These are phyloP conservation scores for Congeria kusceri DNA, from an alignment of 2,888 invertebrate genomes.

Conservation along the genomic window DNA sequence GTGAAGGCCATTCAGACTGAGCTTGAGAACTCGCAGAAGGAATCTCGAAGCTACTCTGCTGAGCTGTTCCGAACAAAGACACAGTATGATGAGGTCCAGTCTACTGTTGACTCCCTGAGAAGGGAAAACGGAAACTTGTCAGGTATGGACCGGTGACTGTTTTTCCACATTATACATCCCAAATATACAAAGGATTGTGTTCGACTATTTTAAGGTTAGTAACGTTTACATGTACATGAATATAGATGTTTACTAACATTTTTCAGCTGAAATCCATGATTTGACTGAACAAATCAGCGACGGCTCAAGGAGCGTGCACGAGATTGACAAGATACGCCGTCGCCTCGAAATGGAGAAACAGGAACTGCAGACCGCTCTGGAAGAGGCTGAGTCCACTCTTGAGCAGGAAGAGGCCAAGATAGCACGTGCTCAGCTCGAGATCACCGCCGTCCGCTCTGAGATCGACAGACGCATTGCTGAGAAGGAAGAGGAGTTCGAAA, in stretches of 20 bases:
- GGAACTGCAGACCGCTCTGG: slow-evolving; percentile 99
- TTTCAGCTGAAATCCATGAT: slow-evolving; percentile 98
- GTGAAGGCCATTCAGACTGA: slow-evolving; percentile 94
- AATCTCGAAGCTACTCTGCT: slow-evolving; percentile 99
- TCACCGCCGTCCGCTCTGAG: slow-evolving; percentile 99
- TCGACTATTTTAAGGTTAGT: too few species aligned
- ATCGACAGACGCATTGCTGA: slow-evolving; percentile 99
- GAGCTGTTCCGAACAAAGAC: slow-evolving; percentile 99
- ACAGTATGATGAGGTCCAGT: slow-evolving; percentile 98
- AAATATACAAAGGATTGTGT: background rate
- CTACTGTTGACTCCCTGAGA: slow-evolving; percentile 98
- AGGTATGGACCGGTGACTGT: slow-evolving; percentile 72
- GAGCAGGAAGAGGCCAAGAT: slow-evolving; percentile 99
- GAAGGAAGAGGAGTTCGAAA: slow-evolving; percentile 99
- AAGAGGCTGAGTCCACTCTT: slow-evolving; percentile 99
- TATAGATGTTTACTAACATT: background rate
- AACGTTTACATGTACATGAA: too few species aligned
- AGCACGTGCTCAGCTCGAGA: slow-evolving; percentile 96
- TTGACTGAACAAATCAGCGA: slow-evolving; percentile 99
- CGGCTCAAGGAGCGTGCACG: slow-evolving; percentile 99
- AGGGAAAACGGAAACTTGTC: slow-evolving; percentile 99
- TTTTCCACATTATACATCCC: background rate
- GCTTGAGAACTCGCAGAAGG: slow-evolving; percentile 99
- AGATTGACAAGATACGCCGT: slow-evolving; percentile 99
- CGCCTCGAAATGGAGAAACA: slow-evolving; percentile 99